Percentiles rank a stretch among this genome's conserved stretches.
Conservation (phyloP, 2,113 vertebrate species). For the Corynorhinus townsendii region DNA sequence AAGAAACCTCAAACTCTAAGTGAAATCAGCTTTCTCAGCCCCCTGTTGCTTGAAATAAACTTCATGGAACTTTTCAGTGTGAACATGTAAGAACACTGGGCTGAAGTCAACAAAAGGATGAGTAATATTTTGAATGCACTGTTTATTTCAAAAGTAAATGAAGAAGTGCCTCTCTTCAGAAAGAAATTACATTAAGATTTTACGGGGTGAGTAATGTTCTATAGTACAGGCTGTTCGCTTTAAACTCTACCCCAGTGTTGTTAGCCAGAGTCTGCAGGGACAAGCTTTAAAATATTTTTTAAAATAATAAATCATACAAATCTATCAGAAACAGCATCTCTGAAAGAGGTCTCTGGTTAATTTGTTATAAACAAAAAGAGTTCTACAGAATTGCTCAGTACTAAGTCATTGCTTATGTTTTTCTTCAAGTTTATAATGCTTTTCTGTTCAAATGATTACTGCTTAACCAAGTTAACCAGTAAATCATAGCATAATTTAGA, state of each 20-base stretch:
- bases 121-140: conserved; percentile 43
- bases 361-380: neutral
- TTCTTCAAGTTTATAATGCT: neutral
- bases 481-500: neutral
- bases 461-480: neutral
- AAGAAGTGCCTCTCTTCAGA: conserved; percentile 46
- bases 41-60: conserved; percentile 68
- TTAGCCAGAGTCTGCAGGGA: neutral
- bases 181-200: conserved; percentile 49
- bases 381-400: neutral
- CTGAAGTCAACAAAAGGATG: conserved; percentile 58
- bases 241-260: neutral
- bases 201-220: conserved; percentile 50
- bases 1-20: conserved; percentile 61
- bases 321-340: neutral
- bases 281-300: neutral
- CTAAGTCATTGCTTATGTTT: neutral
- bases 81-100: conserved; percentile 50
- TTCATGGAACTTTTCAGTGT: conserved; percentile 65
- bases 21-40: conserved; percentile 62
- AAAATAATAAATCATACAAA: conserved; percentile 33
- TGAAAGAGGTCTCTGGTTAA: neutral
- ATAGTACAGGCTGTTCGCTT: neutral
- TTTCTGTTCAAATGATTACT: conserved; percentile 5
- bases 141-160: conserved; percentile 63